These are phyloP conservation scores for Aphodius sticticus DNA, from an alignment of 2,888 invertebrate species.

Conservation along the genomic window DNA sequence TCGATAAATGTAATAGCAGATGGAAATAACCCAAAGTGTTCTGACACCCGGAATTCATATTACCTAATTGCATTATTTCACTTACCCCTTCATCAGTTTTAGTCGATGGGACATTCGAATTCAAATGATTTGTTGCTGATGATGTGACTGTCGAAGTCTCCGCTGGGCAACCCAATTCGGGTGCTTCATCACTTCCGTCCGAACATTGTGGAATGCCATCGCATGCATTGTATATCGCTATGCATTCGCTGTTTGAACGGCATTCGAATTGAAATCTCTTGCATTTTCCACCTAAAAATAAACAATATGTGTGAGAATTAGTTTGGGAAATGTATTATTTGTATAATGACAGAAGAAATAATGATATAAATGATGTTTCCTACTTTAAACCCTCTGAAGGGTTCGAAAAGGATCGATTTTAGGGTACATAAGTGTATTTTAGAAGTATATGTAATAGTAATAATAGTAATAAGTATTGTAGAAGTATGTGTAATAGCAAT, in stretches of 20 bases:
- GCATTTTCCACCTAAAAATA: constrained; percentile 65
- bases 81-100: constrained; percentile 30
- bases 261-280: constrained; percentile 90
- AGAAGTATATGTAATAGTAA: no score
- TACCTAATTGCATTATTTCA: not conserved
- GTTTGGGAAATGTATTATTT: not conserved
- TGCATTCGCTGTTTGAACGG: constrained; percentile 85
- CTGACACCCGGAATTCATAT: no score
- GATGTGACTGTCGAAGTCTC: constrained; percentile 57
- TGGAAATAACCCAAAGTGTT: no score
- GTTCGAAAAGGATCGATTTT: no score
- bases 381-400: not conserved
- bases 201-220: constrained; percentile 92
- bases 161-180: constrained; percentile 79
- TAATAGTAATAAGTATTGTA: no score
- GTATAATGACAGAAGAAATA: not conserved
- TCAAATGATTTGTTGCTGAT: constrained; percentile 51
- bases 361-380: not conserved
- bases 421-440: no score
- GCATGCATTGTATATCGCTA: constrained; percentile 94
- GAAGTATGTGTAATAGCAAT: no score
- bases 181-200: constrained; percentile 91
- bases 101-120: constrained; percentile 33
- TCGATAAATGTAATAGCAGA: no score
- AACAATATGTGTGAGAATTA: not conserved